Base-by-base conservation (phyloP, 2,797 vertebrate genomes). In the Pelodytes ibericus region DNA sequence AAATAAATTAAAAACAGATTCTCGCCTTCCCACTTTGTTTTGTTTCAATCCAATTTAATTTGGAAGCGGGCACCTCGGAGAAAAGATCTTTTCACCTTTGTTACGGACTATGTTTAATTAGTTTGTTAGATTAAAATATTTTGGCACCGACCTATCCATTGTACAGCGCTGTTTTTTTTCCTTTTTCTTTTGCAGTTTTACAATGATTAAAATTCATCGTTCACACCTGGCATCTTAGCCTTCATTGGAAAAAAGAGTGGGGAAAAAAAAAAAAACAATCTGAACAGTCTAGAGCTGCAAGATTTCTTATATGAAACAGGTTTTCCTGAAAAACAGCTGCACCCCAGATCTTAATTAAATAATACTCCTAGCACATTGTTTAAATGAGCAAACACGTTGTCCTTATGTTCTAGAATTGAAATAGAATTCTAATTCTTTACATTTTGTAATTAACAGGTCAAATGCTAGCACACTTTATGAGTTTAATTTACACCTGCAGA, bases 281-380 rank as follows among this genome's bases (percentile, higher is more conserved):
- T 67, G 56, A 39, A 81, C 56, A 78, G 18, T 44, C 41, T 44
- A 60, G 71, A 81, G 66, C 25, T 81, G 66, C 25, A 78, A 79
- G 79, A 83, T 81, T 84, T 86, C 80, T 70, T 82, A 75, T 82
- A 69, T 82, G 71, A 84, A 87, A 81, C 80, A 72, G 80, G 68
- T 78, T 84, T 47, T 79, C 39, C 56, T 27, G 71, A 57, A 76
- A n/a, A 85, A 82, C 82, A 84, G 80, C 83, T 85, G 75, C 68
- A 78, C 69, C 80, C 72, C 79, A 82, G 84, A 87, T 79, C 87
- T 83, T 84, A 89, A 86, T 88, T 84, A 86, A 84, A 81, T 84
- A 88, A 85, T 84, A 81, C 77, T 83, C 84, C 71, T 87, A 84
- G 80, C 16, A 81, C 71, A 84, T 83, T 88, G 80, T 82, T 89